Percentiles rank a stretch among this genome's conserved stretches.
These are phyloP conservation scores for Misgurnus mizolepis DNA, from an alignment of 2,113 vertebrate species.

Conservation along the genomic window DNA sequence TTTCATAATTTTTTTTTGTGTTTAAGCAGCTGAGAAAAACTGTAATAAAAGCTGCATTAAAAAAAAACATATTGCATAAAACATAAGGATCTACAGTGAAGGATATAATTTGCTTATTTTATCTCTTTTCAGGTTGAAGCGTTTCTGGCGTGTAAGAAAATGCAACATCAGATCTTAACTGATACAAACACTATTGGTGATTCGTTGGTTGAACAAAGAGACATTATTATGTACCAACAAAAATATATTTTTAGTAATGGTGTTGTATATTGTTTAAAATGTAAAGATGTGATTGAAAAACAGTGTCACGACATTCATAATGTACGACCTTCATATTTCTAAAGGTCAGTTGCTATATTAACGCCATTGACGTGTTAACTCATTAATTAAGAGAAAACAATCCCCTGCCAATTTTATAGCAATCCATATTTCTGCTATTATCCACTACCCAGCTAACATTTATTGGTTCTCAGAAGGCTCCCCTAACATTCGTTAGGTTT, in stretches of 20 bases:
- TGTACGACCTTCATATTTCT: background rate
- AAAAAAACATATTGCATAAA: background rate
- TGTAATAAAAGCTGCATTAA: background rate
- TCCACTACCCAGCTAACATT: too few relatives aligned
- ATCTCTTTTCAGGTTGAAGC: constrained; percentile 33
- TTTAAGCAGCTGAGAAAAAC: too few relatives aligned
- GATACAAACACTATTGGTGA: background rate
- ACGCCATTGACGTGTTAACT: too few relatives aligned
- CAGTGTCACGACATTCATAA: background rate
- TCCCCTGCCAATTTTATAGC: too few relatives aligned
- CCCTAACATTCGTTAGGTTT: too few relatives aligned
- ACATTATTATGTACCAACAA: background rate
- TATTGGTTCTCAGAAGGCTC: too few relatives aligned
- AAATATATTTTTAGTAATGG: background rate
- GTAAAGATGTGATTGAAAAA: background rate
- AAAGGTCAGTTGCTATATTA: background rate
- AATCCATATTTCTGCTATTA: too few relatives aligned
- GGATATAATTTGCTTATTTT: background rate
- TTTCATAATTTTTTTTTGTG: too few relatives aligned
- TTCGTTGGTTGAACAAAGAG: constrained; percentile 4
- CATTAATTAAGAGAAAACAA: too few relatives aligned
- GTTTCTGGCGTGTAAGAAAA: background rate
- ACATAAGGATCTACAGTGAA: constrained; percentile 10
- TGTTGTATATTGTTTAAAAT: background rate
- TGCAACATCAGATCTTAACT: background rate